A percentile compares a stretch with the other conserved stretches of the same genome.
Conservation (phyloP, 2,113 vertebrate species). For the Bufo gargarizans region DNA sequence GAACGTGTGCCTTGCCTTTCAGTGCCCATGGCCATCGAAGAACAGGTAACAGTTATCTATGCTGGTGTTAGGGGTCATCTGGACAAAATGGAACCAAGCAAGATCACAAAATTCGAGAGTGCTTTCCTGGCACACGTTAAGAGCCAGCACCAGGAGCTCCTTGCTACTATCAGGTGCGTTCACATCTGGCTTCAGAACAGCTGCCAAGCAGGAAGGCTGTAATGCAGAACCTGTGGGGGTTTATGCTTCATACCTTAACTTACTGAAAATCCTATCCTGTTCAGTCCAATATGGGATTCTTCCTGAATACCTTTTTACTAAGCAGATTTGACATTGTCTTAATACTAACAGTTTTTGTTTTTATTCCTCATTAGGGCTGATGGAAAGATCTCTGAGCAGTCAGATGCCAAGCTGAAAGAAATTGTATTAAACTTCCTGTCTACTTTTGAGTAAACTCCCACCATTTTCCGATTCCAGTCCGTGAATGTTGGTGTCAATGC, state of each 20-base stretch:
- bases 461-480: slow-evolving; percentile 53
- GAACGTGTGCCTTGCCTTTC: background rate
- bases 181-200: no score
- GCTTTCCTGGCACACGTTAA: slow-evolving; percentile 90
- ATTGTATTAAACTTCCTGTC: slow-evolving; percentile 91
- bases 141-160: slow-evolving; percentile 89
- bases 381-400: slow-evolving; percentile 89
- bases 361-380: slow-evolving; percentile 79
- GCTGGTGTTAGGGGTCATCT: slow-evolving; percentile 94
- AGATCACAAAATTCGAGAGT: slow-evolving; percentile 95
- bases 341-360: no score
- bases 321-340: no score
- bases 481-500: slow-evolving; percentile 67
- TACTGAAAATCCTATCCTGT: no score
- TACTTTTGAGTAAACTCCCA: slow-evolving; percentile 84
- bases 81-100: slow-evolving; percentile 97
- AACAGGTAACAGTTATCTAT: slow-evolving; percentile 96
- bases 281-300: no score
- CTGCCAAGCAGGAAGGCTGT: no score
- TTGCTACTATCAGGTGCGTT: no score
- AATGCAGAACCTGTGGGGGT: no score
- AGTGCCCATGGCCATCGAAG: slow-evolving; percentile 98
- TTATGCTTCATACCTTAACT: no score
- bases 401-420: slow-evolving; percentile 93
- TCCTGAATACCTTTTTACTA: no score